Evolutionary conservation across 2,888 invertebrate species (phyloP).

Genomic region (Hypsopygia costalis): DNA sequence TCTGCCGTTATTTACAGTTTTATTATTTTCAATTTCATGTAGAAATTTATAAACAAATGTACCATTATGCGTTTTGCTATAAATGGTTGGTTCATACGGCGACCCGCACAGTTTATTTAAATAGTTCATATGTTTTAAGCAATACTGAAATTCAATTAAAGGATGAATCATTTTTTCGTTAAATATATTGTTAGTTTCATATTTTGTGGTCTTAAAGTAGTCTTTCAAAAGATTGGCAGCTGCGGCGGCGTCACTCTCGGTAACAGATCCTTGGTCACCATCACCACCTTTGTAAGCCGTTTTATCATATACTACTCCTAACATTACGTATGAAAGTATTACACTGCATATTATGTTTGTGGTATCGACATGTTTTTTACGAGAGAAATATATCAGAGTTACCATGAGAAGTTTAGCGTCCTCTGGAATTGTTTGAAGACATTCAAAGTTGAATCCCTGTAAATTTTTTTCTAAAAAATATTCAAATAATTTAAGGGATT

Average conservation of each 20-base stretch:
- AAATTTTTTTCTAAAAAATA: slow-evolving; percentile 24
- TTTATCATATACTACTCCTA: slow-evolving; percentile 22
- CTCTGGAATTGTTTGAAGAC: slow-evolving; percentile 22
- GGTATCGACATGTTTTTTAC: slow-evolving; percentile 19
- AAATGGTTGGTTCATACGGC: slow-evolving; percentile 24
- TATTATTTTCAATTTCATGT: slow-evolving; percentile 10
- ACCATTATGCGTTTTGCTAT: slow-evolving; percentile 32
- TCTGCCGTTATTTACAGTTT: background rate
- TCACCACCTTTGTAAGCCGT: background rate
- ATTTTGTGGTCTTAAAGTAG: slow-evolving; percentile 17
- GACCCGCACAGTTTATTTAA: slow-evolving; percentile 38
- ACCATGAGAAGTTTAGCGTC: slow-evolving; percentile 31
- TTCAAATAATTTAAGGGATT: slow-evolving; percentile 21
- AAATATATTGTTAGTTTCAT: slow-evolving; percentile 21
- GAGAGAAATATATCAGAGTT: slow-evolving; percentile 32
- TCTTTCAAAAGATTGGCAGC: slow-evolving; percentile 15
- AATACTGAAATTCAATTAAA: slow-evolving; percentile 33
- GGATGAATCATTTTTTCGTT: slow-evolving; percentile 20
- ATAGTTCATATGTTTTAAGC: slow-evolving; percentile 34
- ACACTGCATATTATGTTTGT: slow-evolving; percentile 27
- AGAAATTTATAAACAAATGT: slow-evolving; percentile 35
- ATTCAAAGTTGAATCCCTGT: slow-evolving; percentile 16
- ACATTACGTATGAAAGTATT: slow-evolving; percentile 31
- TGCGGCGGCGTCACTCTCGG: slow-evolving; percentile 16
- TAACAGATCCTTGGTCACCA: slow-evolving; percentile 11